Percentiles rank a stretch among this genome's conserved stretches.
Conservation (phyloP, 2,797 vertebrate genomes). For the Eospalax fontanierii region DNA sequence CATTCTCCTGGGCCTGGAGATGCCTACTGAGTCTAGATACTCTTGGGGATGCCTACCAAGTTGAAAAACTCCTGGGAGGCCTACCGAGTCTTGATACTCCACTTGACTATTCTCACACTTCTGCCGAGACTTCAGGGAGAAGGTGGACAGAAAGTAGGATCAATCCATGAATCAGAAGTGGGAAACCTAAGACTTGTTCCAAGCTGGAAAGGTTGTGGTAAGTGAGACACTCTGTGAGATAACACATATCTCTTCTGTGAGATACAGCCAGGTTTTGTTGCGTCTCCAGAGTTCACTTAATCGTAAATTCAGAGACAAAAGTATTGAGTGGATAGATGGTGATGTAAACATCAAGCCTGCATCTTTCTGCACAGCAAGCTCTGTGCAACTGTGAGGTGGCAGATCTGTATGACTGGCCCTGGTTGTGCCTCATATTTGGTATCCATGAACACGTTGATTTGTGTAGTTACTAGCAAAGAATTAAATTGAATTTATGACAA, state of each 20-base stretch:
- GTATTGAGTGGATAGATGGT: not conserved
- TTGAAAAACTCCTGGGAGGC: too few relatives aligned
- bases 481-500: not conserved
- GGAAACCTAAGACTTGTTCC: not conserved
- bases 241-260: not conserved
- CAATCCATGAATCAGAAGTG: fast-evolving
- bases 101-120: fast-evolving
- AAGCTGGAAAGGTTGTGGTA: not conserved
- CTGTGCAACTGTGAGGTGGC: too few relatives aligned
- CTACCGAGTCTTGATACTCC: too few relatives aligned
- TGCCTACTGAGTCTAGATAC: too few relatives aligned
- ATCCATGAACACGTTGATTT: not conserved
- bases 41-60: too few relatives aligned
- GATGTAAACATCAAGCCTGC: not conserved
- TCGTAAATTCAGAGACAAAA: not conserved
- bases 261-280: not conserved
- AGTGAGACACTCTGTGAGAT: not conserved
- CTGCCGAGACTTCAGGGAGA: not conserved
- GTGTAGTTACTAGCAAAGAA: not conserved
- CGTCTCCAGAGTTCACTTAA: not conserved
- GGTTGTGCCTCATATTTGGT: not conserved
- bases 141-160: not conserved
- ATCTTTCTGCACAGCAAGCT: not conserved
- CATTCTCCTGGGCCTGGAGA: too few relatives aligned
- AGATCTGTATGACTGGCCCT: not conserved